Base-by-base conservation (phyloP, 2,113 vertebrate genomes). In the Clarias macrocephalus region DNA sequence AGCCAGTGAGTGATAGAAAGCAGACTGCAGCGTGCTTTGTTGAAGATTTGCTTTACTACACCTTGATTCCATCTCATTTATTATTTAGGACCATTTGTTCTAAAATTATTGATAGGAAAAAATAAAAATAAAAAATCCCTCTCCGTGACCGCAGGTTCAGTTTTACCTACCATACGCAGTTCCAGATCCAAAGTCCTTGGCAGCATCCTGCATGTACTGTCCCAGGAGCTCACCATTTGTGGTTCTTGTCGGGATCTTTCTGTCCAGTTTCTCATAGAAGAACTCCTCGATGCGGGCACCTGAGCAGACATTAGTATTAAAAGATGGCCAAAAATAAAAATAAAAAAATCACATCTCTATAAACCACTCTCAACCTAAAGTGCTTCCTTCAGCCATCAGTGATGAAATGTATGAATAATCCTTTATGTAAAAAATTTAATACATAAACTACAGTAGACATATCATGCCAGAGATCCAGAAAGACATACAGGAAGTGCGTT, bases 261-360 rank as follows among this genome's bases (percentile, higher is more conserved):
- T 89, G 92, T 97, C 97, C 3, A 97, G 93, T 92, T 97, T 97
- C 93, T 97, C 97, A 0, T 97, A 97, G 52, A 97, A 95, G 92
- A 97, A 97, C 91, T 97, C 97, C 85, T 97, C 97, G 54, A 97
- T 97, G 81, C 97, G 95, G 85, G 96, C 96, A 91, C 91, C 91
- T 92, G 76, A 80, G 59, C 60, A 30, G 91, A 89, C 30, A 85
- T 19, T 87, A 23, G 70, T 23, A 82, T 85, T 75, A 89, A 80
- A 59, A n/a, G n/a, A 75, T 48, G 28, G 25, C 54, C 54, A 60
- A 80, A 60, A 60, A 16, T 59, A 33, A 33, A 33, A 1, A 33
- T 1, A 33, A 37, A 37, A 37, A 37, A 37, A 37, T n/a, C 63
- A 68, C n/a, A 54, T 30, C 6, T 48, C 48, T 83, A 83, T 12